These are phyloP conservation scores for Paracanthobrama guichenoti DNA, from an alignment of 2,113 vertebrate species.

Conservation along the genomic window DNA sequence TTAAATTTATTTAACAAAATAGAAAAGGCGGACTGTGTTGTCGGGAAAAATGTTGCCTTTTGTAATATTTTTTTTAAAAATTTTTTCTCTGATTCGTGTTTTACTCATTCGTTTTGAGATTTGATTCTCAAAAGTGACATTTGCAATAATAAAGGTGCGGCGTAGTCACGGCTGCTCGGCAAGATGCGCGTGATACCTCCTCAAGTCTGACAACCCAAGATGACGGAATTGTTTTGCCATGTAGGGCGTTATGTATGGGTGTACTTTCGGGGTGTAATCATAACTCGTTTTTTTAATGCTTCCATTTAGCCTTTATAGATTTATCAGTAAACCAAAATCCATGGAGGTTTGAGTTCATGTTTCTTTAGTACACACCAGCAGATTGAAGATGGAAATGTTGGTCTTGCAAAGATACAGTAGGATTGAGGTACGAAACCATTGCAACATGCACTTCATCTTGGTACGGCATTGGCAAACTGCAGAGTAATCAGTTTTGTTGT, in stretches of 20 bases:
- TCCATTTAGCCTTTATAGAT: conserved; percentile 10
- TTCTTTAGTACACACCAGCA: background rate
- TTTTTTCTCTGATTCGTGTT: background rate
- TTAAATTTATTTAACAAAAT: conserved; percentile 53
- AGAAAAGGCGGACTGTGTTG: conserved; percentile 59
- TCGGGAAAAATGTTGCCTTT: conserved; percentile 6
- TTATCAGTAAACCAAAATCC: background rate
- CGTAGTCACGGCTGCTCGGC: background rate
- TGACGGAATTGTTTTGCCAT: background rate
- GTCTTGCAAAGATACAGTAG: background rate
- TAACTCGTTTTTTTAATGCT: conserved; percentile 8
- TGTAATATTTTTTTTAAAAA: background rate
- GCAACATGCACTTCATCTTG: background rate
- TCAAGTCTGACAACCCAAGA: background rate
- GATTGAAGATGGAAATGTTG: background rate
- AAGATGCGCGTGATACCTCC: background rate
- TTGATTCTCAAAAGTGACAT: conserved; percentile 31
- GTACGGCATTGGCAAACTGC: background rate
- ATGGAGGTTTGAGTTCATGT: background rate
- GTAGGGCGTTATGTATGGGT: background rate
- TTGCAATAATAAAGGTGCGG: conserved; percentile 42
- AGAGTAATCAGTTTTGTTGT: background rate
- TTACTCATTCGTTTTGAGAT: conserved; percentile 22
- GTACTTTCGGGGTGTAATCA: background rate
- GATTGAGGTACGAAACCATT: conserved; percentile 5